Evolutionary conservation across 2,113 vertebrate genomes (phyloP), one percentile per base, ranked within the genome.

Genomic region (Drymodes brunneopygia): DNA sequence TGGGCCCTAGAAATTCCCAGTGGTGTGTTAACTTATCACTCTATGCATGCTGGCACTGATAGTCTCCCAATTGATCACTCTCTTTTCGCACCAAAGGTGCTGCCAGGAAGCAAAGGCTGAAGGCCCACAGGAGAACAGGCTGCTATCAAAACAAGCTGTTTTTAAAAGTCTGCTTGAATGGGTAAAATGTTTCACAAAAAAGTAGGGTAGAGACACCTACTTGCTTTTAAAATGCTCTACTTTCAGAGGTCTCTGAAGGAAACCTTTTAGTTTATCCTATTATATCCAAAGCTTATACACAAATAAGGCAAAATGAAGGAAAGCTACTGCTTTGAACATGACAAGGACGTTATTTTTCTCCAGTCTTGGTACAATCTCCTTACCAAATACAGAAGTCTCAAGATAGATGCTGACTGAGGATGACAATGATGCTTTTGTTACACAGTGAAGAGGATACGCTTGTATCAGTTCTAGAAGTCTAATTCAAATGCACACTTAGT

Each of bases 11-110:
- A 98, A 98, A 98, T 98, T 98, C 98, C 98, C 98, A 98, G 98
- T 98, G 98, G 98, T 98, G 98, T 98, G 98, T 98, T 99, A 99
- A 98, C 98, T 98, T 98, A 98, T 98, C 98, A 97, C 98, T 98
- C 98, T 98, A 98, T 98, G 98, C 98, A 98, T 98, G 98, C 98
- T 99, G 98, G 98, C 98, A 98, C 98, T 98, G 98, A 98, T 98
- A 98, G 98, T 98, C 98, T 98, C 97, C 98, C 98, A 98, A 98
- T 98, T 98, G 98, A 98, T 98, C 98, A 98, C 98, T 98, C 98
- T 98, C 98, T 98, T 97, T 98, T 98, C 97, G 96, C 98, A 98
- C 98, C 98, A 98, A 98, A 98, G 98, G 98, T 98, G 97, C 98
- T 98, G 98, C 98, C 98, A 98, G 98, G 98, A 98, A 98, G 98